Percentiles rank a stretch among this genome's conserved stretches.
These are phyloP conservation scores for Charanyca ferruginea DNA, from an alignment of 2,888 invertebrate species.

Conservation along the genomic window DNA sequence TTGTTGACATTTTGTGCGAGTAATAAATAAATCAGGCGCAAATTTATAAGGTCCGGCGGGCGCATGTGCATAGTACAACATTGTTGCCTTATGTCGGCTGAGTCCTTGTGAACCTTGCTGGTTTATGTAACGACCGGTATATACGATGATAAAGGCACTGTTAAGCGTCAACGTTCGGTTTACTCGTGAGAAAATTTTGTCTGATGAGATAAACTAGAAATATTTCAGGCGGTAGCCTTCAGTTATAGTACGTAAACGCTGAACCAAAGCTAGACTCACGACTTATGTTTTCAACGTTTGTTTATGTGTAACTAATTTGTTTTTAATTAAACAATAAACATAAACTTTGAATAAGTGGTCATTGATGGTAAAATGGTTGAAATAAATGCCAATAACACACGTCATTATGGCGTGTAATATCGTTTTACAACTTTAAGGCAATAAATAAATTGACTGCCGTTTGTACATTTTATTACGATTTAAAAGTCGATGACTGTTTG, in stretches of 20 bases:
- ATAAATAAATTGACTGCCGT: conserved; percentile 90
- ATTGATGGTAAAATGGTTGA: conserved; percentile 86
- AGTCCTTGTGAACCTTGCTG: conserved; percentile 64
- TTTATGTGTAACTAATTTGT: conserved; percentile 79
- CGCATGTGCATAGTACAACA: conserved; percentile 79
- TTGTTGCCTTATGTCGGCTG: conserved; percentile 75
- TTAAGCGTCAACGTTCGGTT: conserved; percentile 46
- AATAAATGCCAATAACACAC: conserved; percentile 90
- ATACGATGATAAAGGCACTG: conserved; percentile 66
- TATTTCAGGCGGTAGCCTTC: conserved; percentile 24
- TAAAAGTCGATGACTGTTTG: conserved; percentile 89
- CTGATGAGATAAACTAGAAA: conserved; percentile 29
- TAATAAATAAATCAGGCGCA: conserved; percentile 89
- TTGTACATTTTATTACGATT: conserved; percentile 91
- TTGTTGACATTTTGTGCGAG: conserved; percentile 88
- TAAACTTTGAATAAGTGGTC: conserved; percentile 84
- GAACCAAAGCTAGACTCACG: conserved; percentile 37
- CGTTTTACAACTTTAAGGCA: conserved; percentile 90
- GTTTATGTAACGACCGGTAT: conserved; percentile 70
- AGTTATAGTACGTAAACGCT: conserved; percentile 17
- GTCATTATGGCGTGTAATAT: conserved; percentile 90
- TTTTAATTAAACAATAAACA: conserved; percentile 87
- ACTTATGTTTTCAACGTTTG: conserved; percentile 52
- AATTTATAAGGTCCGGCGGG: conserved; percentile 84
- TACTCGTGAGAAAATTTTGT: conserved; percentile 70